A percentile compares a stretch with the other conserved stretches of the same genome.
These are phyloP conservation scores for Anhinga rufa DNA, from an alignment of 2,113 vertebrate species.

Conservation along the genomic window DNA sequence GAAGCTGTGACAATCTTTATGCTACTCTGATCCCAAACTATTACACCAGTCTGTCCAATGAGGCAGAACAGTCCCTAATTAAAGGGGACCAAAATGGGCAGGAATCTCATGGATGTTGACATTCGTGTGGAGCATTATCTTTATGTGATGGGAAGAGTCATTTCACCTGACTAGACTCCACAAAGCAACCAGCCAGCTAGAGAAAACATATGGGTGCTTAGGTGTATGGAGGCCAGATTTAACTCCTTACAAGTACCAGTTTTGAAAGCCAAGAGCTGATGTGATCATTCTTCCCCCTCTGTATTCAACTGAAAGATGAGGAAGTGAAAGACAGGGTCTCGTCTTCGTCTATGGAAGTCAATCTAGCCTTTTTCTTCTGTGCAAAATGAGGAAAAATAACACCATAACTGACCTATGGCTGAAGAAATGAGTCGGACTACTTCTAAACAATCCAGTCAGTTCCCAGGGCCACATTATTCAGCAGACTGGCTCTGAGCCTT, in stretches of 20 bases:
- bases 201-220: neutral
- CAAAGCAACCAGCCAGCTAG: neutral
- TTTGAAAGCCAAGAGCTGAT: neutral
- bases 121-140: neutral
- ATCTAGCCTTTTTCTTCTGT: neutral
- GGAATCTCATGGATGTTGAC: neutral
- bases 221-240: neutral
- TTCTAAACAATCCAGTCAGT: neutral
- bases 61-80: conserved; percentile 30
- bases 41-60: conserved; percentile 11
- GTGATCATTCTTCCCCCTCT: neutral
- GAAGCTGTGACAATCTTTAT: conserved; percentile 33
- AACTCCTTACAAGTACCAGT: neutral
- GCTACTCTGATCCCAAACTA: neutral
- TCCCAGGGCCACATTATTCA: neutral
- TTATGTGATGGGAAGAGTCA: neutral
- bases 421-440: neutral
- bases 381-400: neutral
- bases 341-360: neutral
- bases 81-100: conserved; percentile 10
- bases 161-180: neutral
- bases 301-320: neutral
- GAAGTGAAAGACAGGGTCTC: neutral
- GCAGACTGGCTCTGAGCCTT: neutral
- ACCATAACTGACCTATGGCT: neutral